Conservation (phyloP, 2,888 invertebrate species). For the Erebia aethiops region DNA sequence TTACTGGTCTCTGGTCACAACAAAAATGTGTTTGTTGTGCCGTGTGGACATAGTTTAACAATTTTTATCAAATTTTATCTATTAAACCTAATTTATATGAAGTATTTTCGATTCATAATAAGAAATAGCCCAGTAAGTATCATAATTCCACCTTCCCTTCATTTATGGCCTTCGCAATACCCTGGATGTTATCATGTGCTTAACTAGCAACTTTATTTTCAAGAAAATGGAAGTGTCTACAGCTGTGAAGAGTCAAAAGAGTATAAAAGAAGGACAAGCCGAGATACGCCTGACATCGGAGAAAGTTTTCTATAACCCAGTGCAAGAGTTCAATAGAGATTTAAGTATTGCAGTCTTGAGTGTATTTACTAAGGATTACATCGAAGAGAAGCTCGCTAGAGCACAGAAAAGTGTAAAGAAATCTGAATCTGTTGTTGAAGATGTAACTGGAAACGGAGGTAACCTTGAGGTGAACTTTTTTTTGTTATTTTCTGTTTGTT, state of each 20-base stretch:
- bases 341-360: constrained; percentile 90
- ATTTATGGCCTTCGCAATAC: not conserved
- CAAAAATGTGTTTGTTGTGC: too few species aligned
- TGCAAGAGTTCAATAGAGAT: constrained; percentile 99
- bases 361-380: constrained; percentile 84
- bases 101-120: constrained; percentile 31
- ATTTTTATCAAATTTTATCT: too few species aligned
- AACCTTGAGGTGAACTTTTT: constrained; percentile 35
- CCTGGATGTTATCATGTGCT: too few species aligned
- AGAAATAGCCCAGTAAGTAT: constrained; percentile 26
- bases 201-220: constrained; percentile 10
- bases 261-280: constrained; percentile 90
- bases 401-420: constrained; percentile 46
- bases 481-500: not conserved
- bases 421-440: constrained; percentile 46
- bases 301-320: constrained; percentile 98
- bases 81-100: constrained; percentile 27
- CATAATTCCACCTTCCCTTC: not conserved
- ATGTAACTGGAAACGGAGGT: constrained; percentile 33
- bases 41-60: too few species aligned
- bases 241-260: constrained; percentile 47
- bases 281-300: constrained; percentile 86
- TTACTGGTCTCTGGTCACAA: too few species aligned
- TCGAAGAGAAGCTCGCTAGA: constrained; percentile 53
- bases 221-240: constrained; percentile 60